phyloP scores from a whole-genome alignment of 2,797 vertebrate genomes.

The Hyperoplus immaculatus region DNA sequence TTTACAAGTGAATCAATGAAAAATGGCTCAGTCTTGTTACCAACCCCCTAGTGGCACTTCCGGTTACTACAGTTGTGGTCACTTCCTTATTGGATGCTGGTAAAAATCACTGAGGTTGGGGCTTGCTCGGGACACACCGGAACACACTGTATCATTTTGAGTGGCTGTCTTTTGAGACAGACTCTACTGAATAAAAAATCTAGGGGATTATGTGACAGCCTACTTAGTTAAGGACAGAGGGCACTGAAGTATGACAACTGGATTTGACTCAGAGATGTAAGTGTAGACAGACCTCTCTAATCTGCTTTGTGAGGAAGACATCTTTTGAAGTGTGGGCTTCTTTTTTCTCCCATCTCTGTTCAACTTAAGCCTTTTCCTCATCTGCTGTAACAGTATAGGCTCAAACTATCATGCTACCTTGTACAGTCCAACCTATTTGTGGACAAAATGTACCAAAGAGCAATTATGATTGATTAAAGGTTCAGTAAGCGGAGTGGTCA shows the following conservation, averaged over 20 bases:
- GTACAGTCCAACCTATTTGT: no score
- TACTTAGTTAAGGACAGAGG: slow-evolving; percentile 2
- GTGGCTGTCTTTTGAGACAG: not conserved
- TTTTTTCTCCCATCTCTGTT: not conserved
- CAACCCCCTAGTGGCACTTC: no score
- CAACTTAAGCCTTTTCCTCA: not conserved
- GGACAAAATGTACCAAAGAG: no score
- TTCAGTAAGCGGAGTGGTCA: no score
- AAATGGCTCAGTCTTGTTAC: no score
- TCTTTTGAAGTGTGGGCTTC: not conserved
- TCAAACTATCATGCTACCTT: not conserved
- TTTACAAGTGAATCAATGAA: no score
- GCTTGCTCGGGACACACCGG: not conserved
- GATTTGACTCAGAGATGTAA: not conserved
- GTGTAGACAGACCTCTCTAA: not conserved
- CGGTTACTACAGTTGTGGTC: no score
- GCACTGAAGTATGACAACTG: not conserved
- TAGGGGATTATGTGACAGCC: not conserved
- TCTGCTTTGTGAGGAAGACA: not conserved
- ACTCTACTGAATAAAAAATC: not conserved
- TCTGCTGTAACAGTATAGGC: not conserved
- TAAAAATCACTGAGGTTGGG: no score
- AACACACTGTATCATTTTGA: not conserved
- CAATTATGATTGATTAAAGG: no score
- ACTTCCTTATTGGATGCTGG: no score